A percentile compares a stretch with the other conserved stretches of the same genome.
phyloP scores from a whole-genome alignment of 2,888 invertebrate genomes.

The Tetragnatha montana region DNA sequence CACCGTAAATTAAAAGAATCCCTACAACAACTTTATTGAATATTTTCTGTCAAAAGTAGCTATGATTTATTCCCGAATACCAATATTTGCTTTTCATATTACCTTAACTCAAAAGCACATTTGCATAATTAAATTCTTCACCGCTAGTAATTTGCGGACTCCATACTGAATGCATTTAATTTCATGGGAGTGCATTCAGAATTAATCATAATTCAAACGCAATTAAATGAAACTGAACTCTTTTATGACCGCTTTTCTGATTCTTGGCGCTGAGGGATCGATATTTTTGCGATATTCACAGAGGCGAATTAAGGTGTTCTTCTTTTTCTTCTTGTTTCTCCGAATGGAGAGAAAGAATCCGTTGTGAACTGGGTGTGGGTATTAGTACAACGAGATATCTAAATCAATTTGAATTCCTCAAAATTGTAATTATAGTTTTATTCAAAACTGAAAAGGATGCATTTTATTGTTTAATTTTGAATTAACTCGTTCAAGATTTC shows the following conservation, averaged over 20 bases:
- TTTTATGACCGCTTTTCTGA: neutral
- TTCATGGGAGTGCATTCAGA: slow-evolving; percentile 16
- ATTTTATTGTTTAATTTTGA: too few relatives aligned
- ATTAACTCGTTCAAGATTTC: too few relatives aligned
- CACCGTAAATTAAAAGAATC: neutral
- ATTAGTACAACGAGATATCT: too few relatives aligned
- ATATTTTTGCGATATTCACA: neutral
- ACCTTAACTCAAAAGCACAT: slow-evolving; percentile 24
- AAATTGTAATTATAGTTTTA: too few relatives aligned
- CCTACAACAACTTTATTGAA: neutral
- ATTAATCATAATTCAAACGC: slow-evolving; percentile 30
- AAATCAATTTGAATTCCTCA: too few relatives aligned
- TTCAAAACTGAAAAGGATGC: too few relatives aligned
- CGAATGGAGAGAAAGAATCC: too few relatives aligned
- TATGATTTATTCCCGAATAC: slow-evolving; percentile 9
- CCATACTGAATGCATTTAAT: slow-evolving; percentile 18
- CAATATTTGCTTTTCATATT: slow-evolving; percentile 30
- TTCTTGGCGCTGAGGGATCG: neutral
- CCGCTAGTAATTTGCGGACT: neutral
- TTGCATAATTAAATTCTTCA: slow-evolving; percentile 26
- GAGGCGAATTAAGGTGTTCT: neutral
- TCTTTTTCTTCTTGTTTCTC: neutral
- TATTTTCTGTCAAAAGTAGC: neutral
- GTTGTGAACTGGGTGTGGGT: too few relatives aligned
- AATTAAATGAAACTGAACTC: slow-evolving; percentile 29